These are phyloP conservation scores for Antechinus stuartii DNA, from an alignment of 2,113 vertebrate genomes.

Conservation along the genomic window DNA sequence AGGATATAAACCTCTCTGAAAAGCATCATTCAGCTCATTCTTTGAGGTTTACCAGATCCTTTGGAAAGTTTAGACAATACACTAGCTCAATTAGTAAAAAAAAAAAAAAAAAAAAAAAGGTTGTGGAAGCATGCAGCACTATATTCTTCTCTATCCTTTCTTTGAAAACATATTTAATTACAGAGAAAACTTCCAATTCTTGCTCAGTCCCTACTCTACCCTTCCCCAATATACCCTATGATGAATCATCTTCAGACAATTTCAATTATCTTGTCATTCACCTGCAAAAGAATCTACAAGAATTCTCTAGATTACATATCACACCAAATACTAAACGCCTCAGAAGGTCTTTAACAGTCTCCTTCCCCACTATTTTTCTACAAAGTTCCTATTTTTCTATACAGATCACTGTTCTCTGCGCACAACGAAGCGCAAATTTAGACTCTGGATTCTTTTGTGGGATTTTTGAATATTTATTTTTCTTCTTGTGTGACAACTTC, in stretches of 20 bases:
- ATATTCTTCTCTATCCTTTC: background rate
- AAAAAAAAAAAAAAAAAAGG: background rate
- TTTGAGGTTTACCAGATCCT: background rate
- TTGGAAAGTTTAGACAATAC: background rate
- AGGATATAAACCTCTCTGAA: background rate
- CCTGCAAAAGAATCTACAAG: background rate
- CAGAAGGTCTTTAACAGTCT: background rate
- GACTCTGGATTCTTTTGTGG: background rate
- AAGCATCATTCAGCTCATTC: background rate
- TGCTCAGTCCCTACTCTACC: background rate
- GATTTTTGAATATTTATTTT: fast-evolving
- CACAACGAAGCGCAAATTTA: background rate
- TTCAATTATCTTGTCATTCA: background rate
- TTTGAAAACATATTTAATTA: background rate
- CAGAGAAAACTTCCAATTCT: background rate
- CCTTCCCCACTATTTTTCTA: background rate
- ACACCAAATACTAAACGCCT: background rate
- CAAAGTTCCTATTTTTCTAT: background rate
- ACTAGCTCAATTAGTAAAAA: background rate
- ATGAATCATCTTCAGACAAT: background rate
- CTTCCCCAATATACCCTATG: background rate
- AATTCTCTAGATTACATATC: background rate
- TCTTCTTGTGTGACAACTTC: background rate
- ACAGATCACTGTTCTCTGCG: fast-evolving
- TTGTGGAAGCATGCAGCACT: background rate